Evolutionary conservation across 1,140 invertebrate species (phyloP), one percentile per base, ranked within the genome.

Genomic region (Achatina immaculata): DNA sequence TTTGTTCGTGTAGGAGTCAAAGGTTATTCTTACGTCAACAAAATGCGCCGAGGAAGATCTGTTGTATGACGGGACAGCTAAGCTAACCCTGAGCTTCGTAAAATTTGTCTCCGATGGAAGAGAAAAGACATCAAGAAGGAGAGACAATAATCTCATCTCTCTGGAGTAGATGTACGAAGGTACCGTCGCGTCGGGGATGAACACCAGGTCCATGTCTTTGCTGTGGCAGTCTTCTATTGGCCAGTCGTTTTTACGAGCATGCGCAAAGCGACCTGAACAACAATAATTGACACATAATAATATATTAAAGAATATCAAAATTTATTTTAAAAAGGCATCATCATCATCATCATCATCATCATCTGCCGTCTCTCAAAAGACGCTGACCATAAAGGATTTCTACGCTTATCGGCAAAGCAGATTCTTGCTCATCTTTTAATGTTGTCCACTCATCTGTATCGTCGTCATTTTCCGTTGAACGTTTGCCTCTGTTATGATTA

Each of bases 221-320:
- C 58, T 16, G n/a, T 62, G 58, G 58, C 58, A 62, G 58, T 62
- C 58, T 31, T 62, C 58, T 28, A 62, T 62, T 62, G 58, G 58
- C 58, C 58, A 62, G 4, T 31, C 16, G 31, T 28, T 6, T 62
- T 19, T 28, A 1, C 28, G 7, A 31, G 1, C 58, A 31, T n/a
- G 48, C 16, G 19, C 19, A 19, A 55, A 55, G 19, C 16, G 21
- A 55, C 16, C 21, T 21, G 24, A 55, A 55, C 19, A 55, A 55
- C 21, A 55, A 55, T 24, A 62, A 4, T 16, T 31, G 1, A 34
- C 31, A 2, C 31, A 31, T 31, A 31, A 14, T 31, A 62, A 28
- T 31, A 62, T 11, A 62, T 31, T 31, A 62, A n/a, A 14, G 9
- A 58, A 14, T 4, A 4, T 58, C 4, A 14, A 58, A n/a, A 58